Base-by-base conservation (phyloP, 1,140 invertebrate genomes). In the Orius insidiosus region DNA sequence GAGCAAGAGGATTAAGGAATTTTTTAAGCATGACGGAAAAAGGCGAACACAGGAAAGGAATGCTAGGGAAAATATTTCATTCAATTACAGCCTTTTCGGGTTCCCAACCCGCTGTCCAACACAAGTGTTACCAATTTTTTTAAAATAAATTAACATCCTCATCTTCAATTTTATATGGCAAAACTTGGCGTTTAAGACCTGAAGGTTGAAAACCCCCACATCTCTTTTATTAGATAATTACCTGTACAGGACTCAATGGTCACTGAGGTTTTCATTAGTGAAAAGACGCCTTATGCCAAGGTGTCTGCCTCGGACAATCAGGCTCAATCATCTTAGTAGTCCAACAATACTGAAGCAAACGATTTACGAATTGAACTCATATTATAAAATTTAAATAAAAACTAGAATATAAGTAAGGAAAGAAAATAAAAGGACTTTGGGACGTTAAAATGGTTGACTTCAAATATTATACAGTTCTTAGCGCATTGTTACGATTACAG, bases 211-310 rank as follows among this genome's bases (percentile, higher is more conserved):
- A 40, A 10, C 38, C 13, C 38, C n/a, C n/a, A 3, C 3, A 3
- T n/a, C 16, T 15, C 24, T n/a, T 30, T 31, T 3, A 43, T 30
- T 24, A 24, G 24, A 24, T 24, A 24, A 24, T 44, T 37, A 51
- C 49, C 49, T 47, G 39, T 41, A 24, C 49, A 36, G 38, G 46
- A 42, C 46, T 47, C 49, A 30, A 46, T n/a, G n/a, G 49, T 19
- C 34, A 51, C 44, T 41, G 46, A 35, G 40, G 45, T 51, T 51
- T 47, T 51, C 49, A 51, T 51, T 51, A 46, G 49, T 46, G 40
- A n/a, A 35, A 38, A 45, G 19, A 8, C 24, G 14, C 31, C 40
- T 35, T 19, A 30, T 46, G 45, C 30, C 14, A 16, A 18, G 9
- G 45, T 35, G 37, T 46, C 45, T 18, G 45, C 19, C 15, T 24